Evolutionary conservation across 2,888 invertebrate species (phyloP), one percentile per base, ranked within the genome.

Genomic region (Anodontia alba): DNA sequence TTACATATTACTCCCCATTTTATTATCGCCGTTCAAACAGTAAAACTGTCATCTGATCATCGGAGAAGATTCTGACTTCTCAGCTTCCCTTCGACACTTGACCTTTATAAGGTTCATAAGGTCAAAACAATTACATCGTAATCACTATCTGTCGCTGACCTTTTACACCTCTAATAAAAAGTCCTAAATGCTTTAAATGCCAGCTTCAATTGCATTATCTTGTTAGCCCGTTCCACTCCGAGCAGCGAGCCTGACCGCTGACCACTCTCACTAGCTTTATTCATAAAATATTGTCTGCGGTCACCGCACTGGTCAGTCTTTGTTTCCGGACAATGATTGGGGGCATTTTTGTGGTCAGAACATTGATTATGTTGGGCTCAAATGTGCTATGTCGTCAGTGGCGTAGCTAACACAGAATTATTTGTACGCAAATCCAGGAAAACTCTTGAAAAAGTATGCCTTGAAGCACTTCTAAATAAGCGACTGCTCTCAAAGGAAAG

Each of bases 141-240:
- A 62, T 62, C 31, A 33, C 62, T 62, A 62, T 62, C 62, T 62
- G 62, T 33, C 54, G 23, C 69, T 76, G 77, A 78, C 77, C 77
- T 67, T 68, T 66, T 17, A 62, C 77, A 73, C 66, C 57, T 73
- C 33, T 26, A 68, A 73, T 66, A 67, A 62, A 77, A 78, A 46
- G 66, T 42, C 17, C 42, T 49, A 51, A 72, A 72, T 78, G 67
- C 54, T 73, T 78, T 46, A 77, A 73, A 73, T 78, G 73, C 29
- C 51, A 66, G 49, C 67, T 38, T 51, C 43, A 72, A 73, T 78
- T 72, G 73, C 38, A 72, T 78, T 72, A 78, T 78, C 66, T 26
- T 33, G 20, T 29, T 31, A 43, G 17, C 5, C 17, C 62, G 20
- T 33, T 33, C 62, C 23, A 62, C 12, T 17, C 17, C 3, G 62